Base-by-base conservation (phyloP, 2,113 vertebrate genomes). In the Myocastor coypus region DNA sequence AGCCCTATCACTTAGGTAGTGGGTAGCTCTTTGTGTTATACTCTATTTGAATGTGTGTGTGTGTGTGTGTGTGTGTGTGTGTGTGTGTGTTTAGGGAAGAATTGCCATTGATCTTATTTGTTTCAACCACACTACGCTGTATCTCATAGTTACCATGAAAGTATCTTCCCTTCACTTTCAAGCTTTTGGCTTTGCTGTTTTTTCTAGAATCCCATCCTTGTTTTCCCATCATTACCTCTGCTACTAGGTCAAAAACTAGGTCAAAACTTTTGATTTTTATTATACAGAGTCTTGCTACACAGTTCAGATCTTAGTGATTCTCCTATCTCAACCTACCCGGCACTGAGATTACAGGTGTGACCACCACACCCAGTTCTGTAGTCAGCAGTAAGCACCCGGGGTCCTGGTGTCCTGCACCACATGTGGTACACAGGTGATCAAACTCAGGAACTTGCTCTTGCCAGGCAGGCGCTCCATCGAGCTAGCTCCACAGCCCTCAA, bases 171-270 rank as follows among this genome's bases (percentile, higher is more conserved):
- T 87, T 64, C 92, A 64, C 19, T 2, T 52, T 86, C 11, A 52
- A 68, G 24, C n/a, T 66, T 94, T 85, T 83, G 42, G 9, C 57
- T 12, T 11, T 52, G 24, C 17, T 40, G 0, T 81, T 89, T 4
- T 66, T 95, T 91, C 50, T 91, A n/a, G 46, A 87, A 86, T 83
- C 46, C 63, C 8, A 50, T 91, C 63, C 66, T 85, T 88, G 52
- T 22, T 81, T 28, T 61, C 34, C 12, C 30, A 14, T 71, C 5
- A 75, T 8, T 57, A 64, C 61, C 24, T 84, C 55, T 69, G 26
- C 73, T 94, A 57, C 84, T 73, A 81, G 46, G 75, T 66, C 63
- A 66, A 30, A 57, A 57, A 16, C 16, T 16, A 57, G 14, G 16
- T 57, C n/a, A n/a, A n/a, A n/a, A n/a, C n/a, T n/a, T 19, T 57